A percentile compares a stretch with the other conserved stretches of the same genome.
Conservation (phyloP, 2,113 vertebrate species). For the Anser brachyrhynchus region DNA sequence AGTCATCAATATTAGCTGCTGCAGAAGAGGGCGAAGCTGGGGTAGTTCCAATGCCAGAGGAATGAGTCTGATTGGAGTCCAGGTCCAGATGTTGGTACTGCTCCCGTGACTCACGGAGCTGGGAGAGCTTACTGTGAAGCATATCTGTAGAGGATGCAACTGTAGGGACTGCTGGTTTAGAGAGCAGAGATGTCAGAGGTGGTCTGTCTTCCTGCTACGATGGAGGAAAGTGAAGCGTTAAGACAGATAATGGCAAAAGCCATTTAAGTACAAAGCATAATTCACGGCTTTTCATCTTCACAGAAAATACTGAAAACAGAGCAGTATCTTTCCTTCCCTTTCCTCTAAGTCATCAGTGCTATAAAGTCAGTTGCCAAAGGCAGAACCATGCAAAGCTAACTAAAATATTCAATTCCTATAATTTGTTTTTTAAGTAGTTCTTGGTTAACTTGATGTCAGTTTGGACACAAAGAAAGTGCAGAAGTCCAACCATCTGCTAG, state of each 20-base stretch:
- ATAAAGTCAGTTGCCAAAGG: neutral
- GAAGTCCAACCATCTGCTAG: neutral
- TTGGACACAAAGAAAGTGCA: neutral
- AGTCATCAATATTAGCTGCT: constrained; percentile 94
- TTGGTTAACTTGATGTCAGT: neutral
- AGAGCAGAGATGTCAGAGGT: constrained; percentile 86
- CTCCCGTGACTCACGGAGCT: constrained; percentile 96
- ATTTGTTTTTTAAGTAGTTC: neutral
- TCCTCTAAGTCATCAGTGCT: neutral
- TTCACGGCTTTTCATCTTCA: neutral
- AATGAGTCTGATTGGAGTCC: constrained; percentile 84
- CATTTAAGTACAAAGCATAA: neutral
- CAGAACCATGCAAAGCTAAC: neutral
- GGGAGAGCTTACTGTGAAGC: constrained; percentile 98
- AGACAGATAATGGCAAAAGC: neutral
- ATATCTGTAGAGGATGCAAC: constrained; percentile 97
- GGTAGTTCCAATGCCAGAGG: constrained; percentile 79
- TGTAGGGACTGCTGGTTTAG: constrained; percentile 85
- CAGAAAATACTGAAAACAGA: neutral
- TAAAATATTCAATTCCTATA: neutral
- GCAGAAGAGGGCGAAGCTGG: constrained; percentile 82
- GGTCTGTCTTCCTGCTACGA: constrained; percentile 83
- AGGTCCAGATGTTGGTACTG: constrained; percentile 89
- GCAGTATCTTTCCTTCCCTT: no score
- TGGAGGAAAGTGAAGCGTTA: neutral